Base-by-base conservation (phyloP, 2,797 vertebrate species). In the Botia almorhae region DNA sequence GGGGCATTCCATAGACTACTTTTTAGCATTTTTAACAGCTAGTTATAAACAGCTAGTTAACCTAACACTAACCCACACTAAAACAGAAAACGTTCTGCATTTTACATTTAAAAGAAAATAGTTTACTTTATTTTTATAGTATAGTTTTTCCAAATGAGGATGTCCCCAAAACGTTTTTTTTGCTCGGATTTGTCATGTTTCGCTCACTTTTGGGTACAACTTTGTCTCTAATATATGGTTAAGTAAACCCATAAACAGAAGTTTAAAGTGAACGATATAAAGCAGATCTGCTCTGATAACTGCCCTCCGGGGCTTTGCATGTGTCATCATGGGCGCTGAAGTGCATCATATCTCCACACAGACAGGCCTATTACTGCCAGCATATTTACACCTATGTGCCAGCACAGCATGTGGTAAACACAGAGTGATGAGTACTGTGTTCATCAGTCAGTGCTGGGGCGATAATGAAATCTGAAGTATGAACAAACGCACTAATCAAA, bases 261-360 rank as follows among this genome's bases (percentile, higher is more conserved):
- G 63, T 61, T 43, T 53, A 51, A 69, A 60, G 69, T 71, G 69
- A 71, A 75, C 29, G n/a, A 80, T 70, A 50, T 63, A 55, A 84
- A 53, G 74, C 70, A 33, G 26, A 50, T 69, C 53, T 65, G 13
- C 21, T 81, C 74, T 65, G 61, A 78, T 69, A 82, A 78, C 81
- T 77, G 46, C 43, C 53, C 64, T 76, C 70, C 33, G 26, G 10
- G 29, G 61, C 46, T 76, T 82, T 73, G 65, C 19, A 51, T 69
- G 63, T 84, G 80, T 80, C 80, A 51, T 79, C 77, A 81, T 43
- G 60, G 60, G 60, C 81, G 78, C 69, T 76, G 77, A 55, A 84
- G 78, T 75, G 77, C 81, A 79, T 82, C 81, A 82, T 82, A 73
- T 68, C 80, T 78, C 36, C 26, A 72, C 64, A 69, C 36, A 76